Percentiles rank a stretch among this genome's conserved stretches.
These are phyloP conservation scores for Pyrrhosoma nymphula DNA, from an alignment of 2,888 invertebrate species.

Conservation along the genomic window DNA sequence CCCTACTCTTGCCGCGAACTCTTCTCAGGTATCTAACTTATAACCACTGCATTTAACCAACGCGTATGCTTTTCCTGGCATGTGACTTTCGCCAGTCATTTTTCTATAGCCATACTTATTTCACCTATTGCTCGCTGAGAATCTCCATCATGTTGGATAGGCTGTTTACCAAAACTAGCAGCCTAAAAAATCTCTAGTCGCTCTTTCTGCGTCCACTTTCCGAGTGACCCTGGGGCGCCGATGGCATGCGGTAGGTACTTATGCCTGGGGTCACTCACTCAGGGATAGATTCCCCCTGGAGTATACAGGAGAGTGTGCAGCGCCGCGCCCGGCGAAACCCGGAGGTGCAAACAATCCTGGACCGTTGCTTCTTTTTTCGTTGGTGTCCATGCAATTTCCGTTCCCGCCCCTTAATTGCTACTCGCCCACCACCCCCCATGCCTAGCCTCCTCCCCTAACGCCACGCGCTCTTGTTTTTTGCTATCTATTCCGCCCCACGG, in stretches of 20 bases:
- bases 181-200: too few relatives aligned
- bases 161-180: too few relatives aligned
- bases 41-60: too few relatives aligned
- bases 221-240: not conserved
- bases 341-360: not conserved
- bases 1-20: too few relatives aligned
- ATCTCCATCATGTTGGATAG: too few relatives aligned
- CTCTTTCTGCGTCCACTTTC: not conserved
- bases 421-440: not conserved
- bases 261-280: not conserved
- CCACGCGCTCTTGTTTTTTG: not conserved
- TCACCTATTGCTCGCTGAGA: not conserved
- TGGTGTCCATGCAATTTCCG: slow-evolving; percentile 23
- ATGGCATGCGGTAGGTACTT: too few relatives aligned
- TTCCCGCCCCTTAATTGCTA: not conserved
- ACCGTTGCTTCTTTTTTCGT: not conserved
- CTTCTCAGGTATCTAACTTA: too few relatives aligned
- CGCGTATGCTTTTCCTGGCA: too few relatives aligned
- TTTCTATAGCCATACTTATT: not conserved
- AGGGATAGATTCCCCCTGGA: too few relatives aligned
- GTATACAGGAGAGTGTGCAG: not conserved
- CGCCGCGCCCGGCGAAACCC: not conserved
- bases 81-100: too few relatives aligned
- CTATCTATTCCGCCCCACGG: not conserved
- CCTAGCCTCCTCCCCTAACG: not conserved